phyloP scores from a whole-genome alignment of 2,113 vertebrate species.

The Elaphurus davidianus region DNA sequence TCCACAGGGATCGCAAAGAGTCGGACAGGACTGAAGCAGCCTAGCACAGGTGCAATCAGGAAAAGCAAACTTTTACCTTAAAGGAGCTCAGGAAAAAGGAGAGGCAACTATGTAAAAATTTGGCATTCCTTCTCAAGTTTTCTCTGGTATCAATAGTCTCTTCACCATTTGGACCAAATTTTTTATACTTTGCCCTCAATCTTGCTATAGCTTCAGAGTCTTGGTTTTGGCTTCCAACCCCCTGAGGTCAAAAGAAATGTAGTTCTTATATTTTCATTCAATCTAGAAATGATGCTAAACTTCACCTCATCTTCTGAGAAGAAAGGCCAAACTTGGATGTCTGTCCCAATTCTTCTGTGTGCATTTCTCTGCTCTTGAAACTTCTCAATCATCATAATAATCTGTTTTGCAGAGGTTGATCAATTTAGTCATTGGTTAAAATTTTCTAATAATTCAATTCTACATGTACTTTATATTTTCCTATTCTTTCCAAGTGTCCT shows the following conservation, averaged over 20 bases:
- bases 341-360: not conserved
- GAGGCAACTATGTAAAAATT: not conserved
- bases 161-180: not conserved
- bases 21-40: not conserved
- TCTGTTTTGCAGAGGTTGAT: not conserved
- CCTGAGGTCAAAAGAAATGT: not conserved
- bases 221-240: not conserved
- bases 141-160: not conserved
- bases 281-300: not conserved
- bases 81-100: not conserved
- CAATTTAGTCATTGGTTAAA: not conserved
- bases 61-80: not conserved
- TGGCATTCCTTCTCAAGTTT: not conserved
- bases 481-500: not conserved
- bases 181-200: not conserved
- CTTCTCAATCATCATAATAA: not conserved
- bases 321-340: not conserved
- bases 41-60: rapidly evolving
- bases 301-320: not conserved
- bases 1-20: not conserved
- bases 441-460: not conserved
- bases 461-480: not conserved
- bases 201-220: not conserved
- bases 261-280: not conserved
- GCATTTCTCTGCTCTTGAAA: not conserved